Base-by-base conservation (phyloP, 2,888 invertebrate species). In the Drosophila mayaguana region DNA sequence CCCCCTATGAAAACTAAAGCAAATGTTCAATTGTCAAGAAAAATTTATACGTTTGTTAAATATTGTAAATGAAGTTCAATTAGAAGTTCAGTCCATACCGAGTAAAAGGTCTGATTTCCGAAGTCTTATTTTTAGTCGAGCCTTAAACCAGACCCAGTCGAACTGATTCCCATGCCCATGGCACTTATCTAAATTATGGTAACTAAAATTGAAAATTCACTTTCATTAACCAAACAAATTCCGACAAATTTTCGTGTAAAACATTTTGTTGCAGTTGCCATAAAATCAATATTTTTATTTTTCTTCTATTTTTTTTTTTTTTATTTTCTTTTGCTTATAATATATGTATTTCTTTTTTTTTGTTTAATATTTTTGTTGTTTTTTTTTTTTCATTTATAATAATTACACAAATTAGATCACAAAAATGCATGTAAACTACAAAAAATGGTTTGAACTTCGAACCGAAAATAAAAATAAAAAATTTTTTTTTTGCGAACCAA, bases 371-470 rank as follows among this genome's bases (percentile, higher is more conserved):
- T 73, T 53, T 81, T n/a, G n/a, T n/a, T n/a, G n/a, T n/a, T n/a
- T n/a, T n/a, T n/a, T n/a, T n/a, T n/a, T n/a, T 83, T 84, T 88
- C 61, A 67, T 83, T 85, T 90, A 89, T 70, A 85, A 77, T 85
- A 91, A 83, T 89, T 91, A 91, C 89, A 91, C 85, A 89, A 89
- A 89, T 85, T 91, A 89, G 85, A 89, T 89, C 89, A 89, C 89
- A 91, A 89, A 89, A 89, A 89, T 89, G 91, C 89, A 91, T 89
- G 80, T 85, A 90, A 90, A 88, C 85, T 90, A 89, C 91, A 80
- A 81, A 63, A 77, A 88, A 74, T 87, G 66, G 84, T 85, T 75
- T 76, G 74, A 81, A 73, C 67, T 69, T 73, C 81, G 77, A 56
- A 75, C 79, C 78, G 70, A 50, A 48, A 32, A 32, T 18, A 12